Conservation (phyloP, 2,797 vertebrate species). For the Phalanger gymnotis region DNA sequence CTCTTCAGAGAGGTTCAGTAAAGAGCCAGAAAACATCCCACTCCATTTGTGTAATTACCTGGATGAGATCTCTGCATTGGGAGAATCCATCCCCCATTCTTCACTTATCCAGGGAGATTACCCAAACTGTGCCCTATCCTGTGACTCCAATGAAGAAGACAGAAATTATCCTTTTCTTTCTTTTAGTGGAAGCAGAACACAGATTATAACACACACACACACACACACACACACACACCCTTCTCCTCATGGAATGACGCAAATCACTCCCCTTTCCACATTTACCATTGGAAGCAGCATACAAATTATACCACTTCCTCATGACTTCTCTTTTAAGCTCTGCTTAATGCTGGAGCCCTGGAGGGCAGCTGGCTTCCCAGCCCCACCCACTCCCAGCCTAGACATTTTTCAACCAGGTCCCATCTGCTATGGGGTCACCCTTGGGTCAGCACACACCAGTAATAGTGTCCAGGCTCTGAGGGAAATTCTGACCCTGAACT, state of each 20-base stretch:
- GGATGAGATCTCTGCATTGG: neutral
- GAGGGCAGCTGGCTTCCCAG: neutral
- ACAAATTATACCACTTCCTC: neutral
- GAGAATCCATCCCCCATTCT: neutral
- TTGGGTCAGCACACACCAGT: neutral
- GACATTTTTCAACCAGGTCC: neutral
- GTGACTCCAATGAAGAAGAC: neutral
- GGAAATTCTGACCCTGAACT: constrained; percentile 3
- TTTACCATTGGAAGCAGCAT: neutral
- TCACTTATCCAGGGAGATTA: neutral
- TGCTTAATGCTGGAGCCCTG: neutral
- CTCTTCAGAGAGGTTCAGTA: neutral
- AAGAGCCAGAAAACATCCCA: neutral
- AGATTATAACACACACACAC: too few relatives aligned
- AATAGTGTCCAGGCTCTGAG: neutral
- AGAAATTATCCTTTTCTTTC: neutral
- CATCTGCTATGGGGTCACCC: neutral
- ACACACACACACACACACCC: too few relatives aligned
- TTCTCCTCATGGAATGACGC: neutral
- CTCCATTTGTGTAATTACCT: neutral
- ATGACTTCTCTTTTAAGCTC: neutral
- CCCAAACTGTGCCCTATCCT: neutral
- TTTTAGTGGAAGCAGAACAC: neutral
- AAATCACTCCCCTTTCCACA: neutral
- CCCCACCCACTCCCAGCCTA: neutral